Percentiles rank a stretch among this genome's conserved stretches.
Evolutionary conservation across 1,140 invertebrate genomes (phyloP).

Genomic region (Heliothis subflexa): DNA sequence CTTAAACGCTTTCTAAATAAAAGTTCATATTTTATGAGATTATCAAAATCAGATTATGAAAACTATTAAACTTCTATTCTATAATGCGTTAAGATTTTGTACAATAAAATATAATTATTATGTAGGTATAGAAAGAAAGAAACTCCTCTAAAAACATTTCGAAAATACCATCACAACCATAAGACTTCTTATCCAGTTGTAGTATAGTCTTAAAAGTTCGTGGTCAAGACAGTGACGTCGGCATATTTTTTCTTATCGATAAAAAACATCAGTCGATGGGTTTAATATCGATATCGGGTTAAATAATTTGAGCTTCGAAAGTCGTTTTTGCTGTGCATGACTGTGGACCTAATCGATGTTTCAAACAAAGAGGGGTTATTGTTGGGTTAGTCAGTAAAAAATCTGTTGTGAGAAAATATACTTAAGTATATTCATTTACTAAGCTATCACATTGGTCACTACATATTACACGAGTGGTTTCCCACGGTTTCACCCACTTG

Average conservation of each 20-base stretch:
- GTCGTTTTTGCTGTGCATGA: conserved; percentile 55
- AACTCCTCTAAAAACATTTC: too few species aligned
- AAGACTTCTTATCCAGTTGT: conserved; percentile 24
- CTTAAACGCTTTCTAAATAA: too few species aligned
- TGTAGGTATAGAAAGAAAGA: too few species aligned
- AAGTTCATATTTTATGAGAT: too few species aligned
- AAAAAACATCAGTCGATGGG: conserved; percentile 65
- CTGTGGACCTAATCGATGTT: conserved; percentile 51
- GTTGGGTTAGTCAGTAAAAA: conserved; percentile 1
- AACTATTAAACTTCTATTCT: too few species aligned
- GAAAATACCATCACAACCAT: too few species aligned
- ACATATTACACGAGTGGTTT: too few species aligned
- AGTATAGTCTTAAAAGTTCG: conserved; percentile 22
- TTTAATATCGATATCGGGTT: conserved; percentile 75
- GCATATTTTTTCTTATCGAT: conserved; percentile 70
- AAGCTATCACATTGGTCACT: too few species aligned
- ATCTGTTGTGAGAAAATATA: neutral
- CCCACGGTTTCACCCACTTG: too few species aligned
- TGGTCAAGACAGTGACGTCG: conserved; percentile 71
- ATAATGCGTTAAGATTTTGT: too few species aligned
- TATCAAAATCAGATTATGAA: too few species aligned
- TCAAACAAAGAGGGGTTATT: conserved; percentile 41
- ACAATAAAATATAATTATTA: too few species aligned
- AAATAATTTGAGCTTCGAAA: conserved; percentile 66
- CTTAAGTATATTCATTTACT: neutral